phyloP scores from a whole-genome alignment of 1,140 invertebrate species.

The Caenorhabditis inopinata region DNA sequence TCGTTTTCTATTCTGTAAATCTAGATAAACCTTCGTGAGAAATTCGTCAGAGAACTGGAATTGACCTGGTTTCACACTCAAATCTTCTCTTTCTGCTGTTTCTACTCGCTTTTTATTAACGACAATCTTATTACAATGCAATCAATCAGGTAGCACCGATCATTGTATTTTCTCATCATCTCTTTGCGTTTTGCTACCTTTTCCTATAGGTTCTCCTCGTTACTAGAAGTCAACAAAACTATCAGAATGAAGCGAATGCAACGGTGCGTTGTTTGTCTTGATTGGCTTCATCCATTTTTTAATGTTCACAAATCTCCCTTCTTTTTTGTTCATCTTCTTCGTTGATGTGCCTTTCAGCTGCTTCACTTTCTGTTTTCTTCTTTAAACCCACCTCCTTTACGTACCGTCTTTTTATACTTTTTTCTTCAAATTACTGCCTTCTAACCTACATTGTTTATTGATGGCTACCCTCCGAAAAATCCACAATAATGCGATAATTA shows the following conservation, averaged over 20 bases:
- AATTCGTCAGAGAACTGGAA: background rate
- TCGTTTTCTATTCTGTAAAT: too few species aligned
- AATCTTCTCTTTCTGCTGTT: background rate
- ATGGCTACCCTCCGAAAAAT: constrained; percentile 13
- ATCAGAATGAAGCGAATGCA: background rate
- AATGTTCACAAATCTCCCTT: constrained; percentile 13
- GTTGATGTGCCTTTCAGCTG: background rate
- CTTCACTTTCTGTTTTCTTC: background rate
- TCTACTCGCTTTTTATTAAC: background rate
- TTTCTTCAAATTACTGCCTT: constrained; percentile 16
- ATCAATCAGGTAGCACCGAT: constrained; percentile 28
- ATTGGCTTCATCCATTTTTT: constrained; percentile 6
- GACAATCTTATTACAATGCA: constrained; percentile 29
- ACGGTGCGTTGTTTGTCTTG: background rate
- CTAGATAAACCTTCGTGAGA: background rate
- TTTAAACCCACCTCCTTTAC: background rate
- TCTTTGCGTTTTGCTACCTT: background rate
- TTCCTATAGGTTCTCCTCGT: background rate
- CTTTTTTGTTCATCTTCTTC: background rate
- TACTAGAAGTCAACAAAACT: constrained; percentile 6
- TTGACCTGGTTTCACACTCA: constrained; percentile 21
- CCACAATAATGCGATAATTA: constrained; percentile 31
- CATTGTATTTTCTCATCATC: background rate
- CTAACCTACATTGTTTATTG: constrained; percentile 29
- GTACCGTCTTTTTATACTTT: background rate